Evolutionary conservation across 2,797 vertebrate genomes (phyloP), one percentile per base, ranked within the genome.

Genomic region (Danio kyathit): DNA sequence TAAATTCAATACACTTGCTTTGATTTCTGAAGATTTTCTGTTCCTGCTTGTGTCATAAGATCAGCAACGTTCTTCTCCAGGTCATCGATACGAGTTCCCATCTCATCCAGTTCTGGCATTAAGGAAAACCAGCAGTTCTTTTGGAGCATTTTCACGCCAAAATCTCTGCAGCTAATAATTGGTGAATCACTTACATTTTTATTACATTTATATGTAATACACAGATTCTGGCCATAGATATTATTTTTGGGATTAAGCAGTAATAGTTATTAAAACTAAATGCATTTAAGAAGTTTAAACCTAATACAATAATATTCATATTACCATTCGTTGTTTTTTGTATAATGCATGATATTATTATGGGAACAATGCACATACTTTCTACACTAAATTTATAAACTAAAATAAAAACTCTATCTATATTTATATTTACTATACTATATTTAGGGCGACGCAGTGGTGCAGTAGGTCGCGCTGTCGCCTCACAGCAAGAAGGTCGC

Each of bases 21-120:
- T 44, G 56, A 40, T 94, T 86, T 95, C 88, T 93, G 88, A 0
- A 89, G 82, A 60, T 90, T 90, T 83, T 95, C 93, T 88, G 93
- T 93, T 9, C 96, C 96, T 6, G 96, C 96, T 69, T 96, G 94
- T 1, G 88, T 88, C 96, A 96, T 96, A 40, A 98, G 91, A 81
- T 94, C 94, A 6, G 88, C 85, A 44, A 97, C 95, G 0, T 93
- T 92, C 82, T 92, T 96, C 89, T 97, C 94, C 0, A 99, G 91
- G 82, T 93, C 91, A n/a, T 86, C 88, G 0, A 98, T 96, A 29
- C 92, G 93, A 7, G 88, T 88, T 0, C 96, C 96, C 96, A 98
- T 98, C 88, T 96, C 95, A 86, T 95, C 94, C 82, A 96, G 96
- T 98, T 83, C 66, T 66, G 10, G 75, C 6, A 91, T 96, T 91